Percentiles rank a stretch among this genome's conserved stretches.
phyloP scores from a whole-genome alignment of 2,888 invertebrate genomes.

The Pollenia griseotomentosa region DNA sequence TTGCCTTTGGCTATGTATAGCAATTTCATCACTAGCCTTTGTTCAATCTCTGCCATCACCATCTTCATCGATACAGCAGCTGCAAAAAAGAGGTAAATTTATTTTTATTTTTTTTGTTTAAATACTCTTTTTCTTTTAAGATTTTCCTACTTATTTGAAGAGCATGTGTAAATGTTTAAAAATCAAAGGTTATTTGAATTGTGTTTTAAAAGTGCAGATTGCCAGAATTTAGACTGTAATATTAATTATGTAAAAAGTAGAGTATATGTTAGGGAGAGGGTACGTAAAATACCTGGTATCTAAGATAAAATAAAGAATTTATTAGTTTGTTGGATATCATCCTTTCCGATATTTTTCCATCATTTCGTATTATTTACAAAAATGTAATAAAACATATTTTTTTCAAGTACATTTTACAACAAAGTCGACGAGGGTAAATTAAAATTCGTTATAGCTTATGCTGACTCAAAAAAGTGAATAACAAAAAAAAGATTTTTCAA shows the following conservation, averaged over 20 bases:
- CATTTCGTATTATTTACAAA: too few relatives aligned
- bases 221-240: slow-evolving; percentile 24
- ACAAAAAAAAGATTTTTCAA: too few relatives aligned
- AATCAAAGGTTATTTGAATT: not conserved
- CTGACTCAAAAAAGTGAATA: too few relatives aligned
- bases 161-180: slow-evolving; percentile 25
- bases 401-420: too few relatives aligned
- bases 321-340: too few relatives aligned
- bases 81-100: slow-evolving; percentile 83
- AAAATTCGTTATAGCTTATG: too few relatives aligned
- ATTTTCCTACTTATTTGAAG: slow-evolving; percentile 35
- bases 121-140: not conserved
- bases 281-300: too few relatives aligned
- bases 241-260: not conserved
- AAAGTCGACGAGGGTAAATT: too few relatives aligned
- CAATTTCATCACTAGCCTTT: slow-evolving; percentile 79
- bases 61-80: slow-evolving; percentile 81
- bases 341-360: too few relatives aligned
- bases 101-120: slow-evolving; percentile 17
- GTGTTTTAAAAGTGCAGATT: slow-evolving; percentile 13
- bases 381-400: too few relatives aligned
- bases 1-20: slow-evolving; percentile 79
- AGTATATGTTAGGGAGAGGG: not conserved
- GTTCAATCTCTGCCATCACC: slow-evolving; percentile 83
- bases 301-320: too few relatives aligned